These are phyloP conservation scores for Drosophila rhopaloa DNA, from an alignment of 1,140 invertebrate genomes.

Conservation along the genomic window DNA sequence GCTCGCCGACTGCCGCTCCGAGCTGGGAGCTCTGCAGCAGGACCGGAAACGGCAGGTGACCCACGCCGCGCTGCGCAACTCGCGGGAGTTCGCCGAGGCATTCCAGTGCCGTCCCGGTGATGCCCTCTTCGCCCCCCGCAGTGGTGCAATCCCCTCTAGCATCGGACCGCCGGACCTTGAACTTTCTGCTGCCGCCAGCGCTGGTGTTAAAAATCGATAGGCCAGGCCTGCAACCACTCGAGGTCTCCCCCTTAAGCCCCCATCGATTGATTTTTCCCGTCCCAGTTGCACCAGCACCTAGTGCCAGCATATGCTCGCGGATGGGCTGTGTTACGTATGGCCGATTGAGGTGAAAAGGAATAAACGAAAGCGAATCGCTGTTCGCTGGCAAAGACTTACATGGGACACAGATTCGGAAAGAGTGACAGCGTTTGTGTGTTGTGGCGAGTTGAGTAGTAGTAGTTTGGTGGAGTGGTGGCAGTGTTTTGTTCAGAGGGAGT, in stretches of 20 bases:
- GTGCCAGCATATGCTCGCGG: slow-evolving; percentile 57
- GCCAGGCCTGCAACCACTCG: slow-evolving; percentile 15
- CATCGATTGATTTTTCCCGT: slow-evolving; percentile 66
- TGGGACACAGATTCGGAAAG: slow-evolving; percentile 43
- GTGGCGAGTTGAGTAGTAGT: slow-evolving; percentile 21
- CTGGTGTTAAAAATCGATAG: slow-evolving; percentile 62
- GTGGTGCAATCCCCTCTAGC: slow-evolving; percentile 39
- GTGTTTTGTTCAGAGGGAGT: slow-evolving; percentile 38
- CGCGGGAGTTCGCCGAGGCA: slow-evolving; percentile 58
- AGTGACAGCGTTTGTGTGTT: slow-evolving; percentile 45
- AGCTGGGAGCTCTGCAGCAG: slow-evolving; percentile 38
- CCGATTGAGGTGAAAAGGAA: slow-evolving; percentile 11
- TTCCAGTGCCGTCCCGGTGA: slow-evolving; percentile 63
- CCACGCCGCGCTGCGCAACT: slow-evolving; percentile 59
- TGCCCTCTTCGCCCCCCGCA: slow-evolving; percentile 14
- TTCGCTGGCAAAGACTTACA: slow-evolving; percentile 58
- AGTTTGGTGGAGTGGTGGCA: slow-evolving; percentile 39
- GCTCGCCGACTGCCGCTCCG: slow-evolving; percentile 55
- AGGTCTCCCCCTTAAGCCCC: slow-evolving; percentile 5
- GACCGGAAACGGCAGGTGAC: slow-evolving; percentile 45
- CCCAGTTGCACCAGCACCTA: slow-evolving; percentile 17
- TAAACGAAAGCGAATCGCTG: slow-evolving; percentile 14
- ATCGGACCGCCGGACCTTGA: slow-evolving; percentile 58
- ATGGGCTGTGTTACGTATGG: slow-evolving; percentile 25
- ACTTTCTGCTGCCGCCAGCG: slow-evolving; percentile 37